Conservation (phyloP, 2,888 invertebrate genomes). For the Euclidia mi region DNA sequence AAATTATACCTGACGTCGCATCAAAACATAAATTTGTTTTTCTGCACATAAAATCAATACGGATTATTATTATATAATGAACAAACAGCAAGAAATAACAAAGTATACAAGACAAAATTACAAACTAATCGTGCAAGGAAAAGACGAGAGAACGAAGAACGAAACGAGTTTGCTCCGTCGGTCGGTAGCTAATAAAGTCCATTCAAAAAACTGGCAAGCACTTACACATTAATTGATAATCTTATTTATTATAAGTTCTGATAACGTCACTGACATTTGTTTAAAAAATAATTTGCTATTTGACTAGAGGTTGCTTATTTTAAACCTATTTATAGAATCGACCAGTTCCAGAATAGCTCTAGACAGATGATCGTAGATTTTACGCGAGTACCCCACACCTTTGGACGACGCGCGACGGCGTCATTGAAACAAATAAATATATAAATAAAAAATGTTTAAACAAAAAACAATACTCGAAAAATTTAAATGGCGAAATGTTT, state of each 20-base stretch:
- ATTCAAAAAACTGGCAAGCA: conserved; percentile 84
- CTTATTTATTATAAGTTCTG: conserved; percentile 86
- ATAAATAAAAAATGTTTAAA: conserved; percentile 69
- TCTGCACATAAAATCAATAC: conserved; percentile 71
- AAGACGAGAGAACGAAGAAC: conserved; percentile 60
- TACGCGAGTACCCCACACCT: conserved; percentile 30
- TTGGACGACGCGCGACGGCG: conserved; percentile 21
- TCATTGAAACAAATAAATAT: conserved; percentile 66
- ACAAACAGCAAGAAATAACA: conserved; percentile 67
- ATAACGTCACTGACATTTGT: conserved; percentile 87
- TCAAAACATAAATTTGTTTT: conserved; percentile 82
- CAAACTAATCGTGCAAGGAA: conserved; percentile 69
- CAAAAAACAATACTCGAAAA: conserved; percentile 72
- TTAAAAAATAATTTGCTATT: conserved; percentile 71
- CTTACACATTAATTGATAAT: conserved; percentile 84
- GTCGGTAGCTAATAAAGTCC: conserved; percentile 70
- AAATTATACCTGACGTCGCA: conserved; percentile 65
- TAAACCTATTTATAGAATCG: conserved; percentile 59
- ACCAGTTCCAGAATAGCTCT: conserved; percentile 44
- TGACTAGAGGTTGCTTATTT: conserved; percentile 80
- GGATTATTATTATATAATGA: conserved; percentile 60
- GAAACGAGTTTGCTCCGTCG: conserved; percentile 58
- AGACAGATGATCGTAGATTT: conserved; percentile 46
- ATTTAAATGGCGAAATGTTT: conserved; percentile 58
- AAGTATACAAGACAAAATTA: conserved; percentile 73